Evolutionary conservation across 2,797 vertebrate species (phyloP).

Genomic region (Emydoidea blandingii): DNA sequence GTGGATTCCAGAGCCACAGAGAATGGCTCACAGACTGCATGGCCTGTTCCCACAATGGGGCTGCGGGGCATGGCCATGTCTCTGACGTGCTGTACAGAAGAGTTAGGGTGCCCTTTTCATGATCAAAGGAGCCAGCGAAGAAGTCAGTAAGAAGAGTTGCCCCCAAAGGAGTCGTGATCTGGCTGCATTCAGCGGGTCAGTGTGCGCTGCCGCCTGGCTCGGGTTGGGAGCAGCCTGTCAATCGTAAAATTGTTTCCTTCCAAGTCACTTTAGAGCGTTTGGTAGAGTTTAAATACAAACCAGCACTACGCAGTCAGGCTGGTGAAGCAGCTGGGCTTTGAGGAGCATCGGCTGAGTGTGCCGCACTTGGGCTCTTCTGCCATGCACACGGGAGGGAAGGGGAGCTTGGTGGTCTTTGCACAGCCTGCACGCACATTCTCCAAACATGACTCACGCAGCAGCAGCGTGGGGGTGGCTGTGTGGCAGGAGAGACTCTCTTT

Average conservation of each 20-base stretch:
- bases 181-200: background rate
- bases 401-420: background rate
- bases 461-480: background rate
- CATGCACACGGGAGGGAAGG: background rate
- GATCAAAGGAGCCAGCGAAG: background rate
- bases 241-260: background rate
- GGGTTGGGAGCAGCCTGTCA: background rate
- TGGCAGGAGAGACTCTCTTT: background rate
- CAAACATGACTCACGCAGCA: background rate
- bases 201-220: background rate
- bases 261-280: background rate
- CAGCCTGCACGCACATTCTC: background rate
- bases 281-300: background rate
- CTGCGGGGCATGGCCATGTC: background rate
- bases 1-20: fast-evolving
- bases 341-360: background rate
- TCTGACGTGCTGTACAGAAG: background rate
- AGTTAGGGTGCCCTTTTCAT: background rate
- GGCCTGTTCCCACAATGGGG: fast-evolving
- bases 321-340: background rate
- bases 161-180: background rate
- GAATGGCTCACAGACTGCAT: fast-evolving
- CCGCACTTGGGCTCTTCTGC: background rate
- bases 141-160: background rate
- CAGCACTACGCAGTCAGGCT: background rate